Conservation (phyloP, 2,888 invertebrate genomes). For the Drosophila prolongata region DNA sequence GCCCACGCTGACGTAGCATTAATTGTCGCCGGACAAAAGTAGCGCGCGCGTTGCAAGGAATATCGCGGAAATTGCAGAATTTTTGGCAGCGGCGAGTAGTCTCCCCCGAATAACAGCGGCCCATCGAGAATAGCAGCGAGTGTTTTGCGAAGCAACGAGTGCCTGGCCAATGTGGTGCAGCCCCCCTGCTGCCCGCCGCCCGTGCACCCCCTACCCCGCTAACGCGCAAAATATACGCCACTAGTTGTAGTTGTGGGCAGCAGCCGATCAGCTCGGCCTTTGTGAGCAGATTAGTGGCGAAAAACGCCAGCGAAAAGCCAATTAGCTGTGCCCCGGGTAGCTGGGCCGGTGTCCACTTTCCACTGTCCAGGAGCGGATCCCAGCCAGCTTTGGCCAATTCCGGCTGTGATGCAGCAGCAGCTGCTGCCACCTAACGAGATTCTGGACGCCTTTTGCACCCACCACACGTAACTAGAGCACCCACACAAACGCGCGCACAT, state of each 20-base stretch:
- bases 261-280: constrained; percentile 18
- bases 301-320: constrained; percentile 57
- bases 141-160: constrained; percentile 45
- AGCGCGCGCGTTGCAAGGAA: constrained; percentile 9
- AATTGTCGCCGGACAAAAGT: constrained; percentile 8
- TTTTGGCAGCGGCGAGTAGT: constrained; percentile 68
- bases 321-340: constrained; percentile 50
- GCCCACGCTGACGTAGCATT: background rate
- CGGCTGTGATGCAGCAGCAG: constrained; percentile 62
- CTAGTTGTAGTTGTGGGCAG: constrained; percentile 62
- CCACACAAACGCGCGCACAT: constrained; percentile 20
- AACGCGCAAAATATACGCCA: constrained; percentile 68
- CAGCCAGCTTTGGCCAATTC: constrained; percentile 24
- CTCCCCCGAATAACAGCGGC: constrained; percentile 42
- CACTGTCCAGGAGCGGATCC: constrained; percentile 14
- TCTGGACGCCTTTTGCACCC: constrained; percentile 67
- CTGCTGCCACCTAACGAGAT: constrained; percentile 60
- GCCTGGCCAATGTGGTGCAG: constrained; percentile 52
- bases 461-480: constrained; percentile 65
- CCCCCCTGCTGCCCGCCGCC: constrained; percentile 41
- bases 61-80: constrained; percentile 53
- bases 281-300: constrained; percentile 43
- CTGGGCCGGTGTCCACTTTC: constrained; percentile 14
- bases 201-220: constrained; percentile 24
- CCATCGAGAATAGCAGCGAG: constrained; percentile 50